Conservation (phyloP, 2,888 invertebrate genomes). For the Eledone cirrhosa region DNA sequence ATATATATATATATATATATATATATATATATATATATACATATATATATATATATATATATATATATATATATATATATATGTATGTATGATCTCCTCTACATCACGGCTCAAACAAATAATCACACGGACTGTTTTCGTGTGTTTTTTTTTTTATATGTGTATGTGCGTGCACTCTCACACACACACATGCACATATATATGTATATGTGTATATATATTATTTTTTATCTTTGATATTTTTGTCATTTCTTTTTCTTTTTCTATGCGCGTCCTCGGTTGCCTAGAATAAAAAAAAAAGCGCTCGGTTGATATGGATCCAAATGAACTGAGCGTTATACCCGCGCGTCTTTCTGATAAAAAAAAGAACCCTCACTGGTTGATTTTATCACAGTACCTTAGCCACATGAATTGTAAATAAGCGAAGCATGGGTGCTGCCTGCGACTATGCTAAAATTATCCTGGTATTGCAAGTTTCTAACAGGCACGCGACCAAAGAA, state of each 20-base stretch:
- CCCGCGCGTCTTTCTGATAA: constrained; percentile 27
- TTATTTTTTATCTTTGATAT: background rate
- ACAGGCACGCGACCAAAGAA: constrained; percentile 45
- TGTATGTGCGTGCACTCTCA: background rate
- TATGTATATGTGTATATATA: background rate
- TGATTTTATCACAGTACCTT: constrained; percentile 41
- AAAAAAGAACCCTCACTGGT: constrained; percentile 7
- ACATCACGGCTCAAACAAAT: background rate
- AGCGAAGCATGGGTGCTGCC: constrained; percentile 42
- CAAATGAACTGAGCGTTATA: constrained; percentile 3
- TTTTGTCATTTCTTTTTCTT: background rate
- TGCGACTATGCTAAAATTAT: constrained; percentile 46
- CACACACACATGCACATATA: background rate
- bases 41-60: too few relatives aligned
- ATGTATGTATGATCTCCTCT: background rate
- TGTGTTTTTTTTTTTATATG: background rate
- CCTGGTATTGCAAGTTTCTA: constrained; percentile 47
- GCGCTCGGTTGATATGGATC: background rate
- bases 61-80: too few relatives aligned
- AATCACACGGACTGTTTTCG: background rate
- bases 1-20: too few relatives aligned
- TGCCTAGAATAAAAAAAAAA: background rate
- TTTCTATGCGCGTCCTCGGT: too few relatives aligned
- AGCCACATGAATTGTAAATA: constrained; percentile 46
- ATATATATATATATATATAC: too few relatives aligned